These are phyloP conservation scores for Zygogramma bicolorata DNA, from an alignment of 2,888 invertebrate genomes.

Conservation along the genomic window DNA sequence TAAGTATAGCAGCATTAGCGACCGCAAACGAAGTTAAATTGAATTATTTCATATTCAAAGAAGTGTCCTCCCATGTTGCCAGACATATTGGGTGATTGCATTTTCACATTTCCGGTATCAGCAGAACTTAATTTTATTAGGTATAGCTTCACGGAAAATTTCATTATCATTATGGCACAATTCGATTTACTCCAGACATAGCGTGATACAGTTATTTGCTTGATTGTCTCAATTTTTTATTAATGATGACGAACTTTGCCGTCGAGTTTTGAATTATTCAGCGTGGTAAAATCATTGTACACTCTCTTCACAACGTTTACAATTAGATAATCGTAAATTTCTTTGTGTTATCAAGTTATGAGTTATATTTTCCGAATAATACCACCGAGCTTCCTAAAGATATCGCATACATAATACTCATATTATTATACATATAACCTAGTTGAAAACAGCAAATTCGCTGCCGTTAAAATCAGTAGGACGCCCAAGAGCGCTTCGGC, in stretches of 20 bases:
- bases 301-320: too few species aligned
- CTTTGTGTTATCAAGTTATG: too few species aligned
- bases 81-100: conserved; percentile 7
- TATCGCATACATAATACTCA: too few species aligned
- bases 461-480: too few species aligned
- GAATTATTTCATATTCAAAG: not conserved
- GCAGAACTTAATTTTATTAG: conserved; percentile 27
- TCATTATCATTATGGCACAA: conserved; percentile 43
- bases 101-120: conserved; percentile 28
- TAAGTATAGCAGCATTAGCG: too few species aligned
- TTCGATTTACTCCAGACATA: conserved; percentile 36
- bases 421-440: too few species aligned
- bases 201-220: conserved; percentile 33
- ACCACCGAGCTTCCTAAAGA: too few species aligned
- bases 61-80: not conserved
- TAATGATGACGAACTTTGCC: conserved; percentile 21
- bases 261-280: not conserved
- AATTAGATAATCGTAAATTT: too few species aligned
- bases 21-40: not conserved
- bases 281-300: too few species aligned
- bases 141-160: conserved; percentile 33
- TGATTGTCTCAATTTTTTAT: conserved; percentile 41
- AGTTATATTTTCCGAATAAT: too few species aligned
- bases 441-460: too few species aligned
- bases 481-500: too few species aligned